These are phyloP conservation scores for Melanerpes formicivorus DNA, from an alignment of 2,113 vertebrate genomes.

Conservation along the genomic window DNA sequence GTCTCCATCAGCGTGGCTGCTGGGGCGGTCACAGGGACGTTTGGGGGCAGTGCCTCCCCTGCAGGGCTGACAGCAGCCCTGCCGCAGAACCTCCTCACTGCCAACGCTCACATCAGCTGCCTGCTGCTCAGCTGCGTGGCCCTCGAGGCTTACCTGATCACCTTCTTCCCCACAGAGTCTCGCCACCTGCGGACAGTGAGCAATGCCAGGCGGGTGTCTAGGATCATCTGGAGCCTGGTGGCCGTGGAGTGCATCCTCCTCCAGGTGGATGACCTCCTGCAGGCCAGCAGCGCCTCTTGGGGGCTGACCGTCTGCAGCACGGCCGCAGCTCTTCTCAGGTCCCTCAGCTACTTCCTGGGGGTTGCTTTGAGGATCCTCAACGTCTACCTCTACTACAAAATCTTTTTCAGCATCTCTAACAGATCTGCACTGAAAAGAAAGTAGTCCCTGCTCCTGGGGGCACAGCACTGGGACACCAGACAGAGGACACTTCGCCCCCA, in stretches of 20 bases:
- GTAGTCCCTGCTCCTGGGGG: neutral
- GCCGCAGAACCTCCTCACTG: conserved; percentile 66
- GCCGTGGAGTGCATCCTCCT: conserved; percentile 54
- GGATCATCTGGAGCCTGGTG: conserved; percentile 70
- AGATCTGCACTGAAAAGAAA: neutral
- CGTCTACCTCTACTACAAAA: conserved; percentile 77
- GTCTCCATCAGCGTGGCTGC: neutral
- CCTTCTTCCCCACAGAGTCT: conserved; percentile 73
- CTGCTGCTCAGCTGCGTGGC: conserved; percentile 80
- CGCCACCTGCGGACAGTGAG: conserved; percentile 71
- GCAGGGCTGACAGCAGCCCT: neutral
- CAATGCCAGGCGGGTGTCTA: conserved; percentile 43
- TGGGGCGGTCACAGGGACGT: neutral
- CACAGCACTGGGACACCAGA: neutral
- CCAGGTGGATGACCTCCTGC: neutral
- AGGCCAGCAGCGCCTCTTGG: neutral
- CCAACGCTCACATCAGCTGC: conserved; percentile 75
- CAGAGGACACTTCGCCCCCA: neutral
- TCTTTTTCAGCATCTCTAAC: conserved; percentile 62
- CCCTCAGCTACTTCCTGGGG: conserved; percentile 65
- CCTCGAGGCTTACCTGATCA: conserved; percentile 79
- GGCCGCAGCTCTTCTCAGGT: neutral
- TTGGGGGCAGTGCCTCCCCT: rapidly evolving
- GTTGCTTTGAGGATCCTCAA: conserved; percentile 73
- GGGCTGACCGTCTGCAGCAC: neutral